phyloP scores from a whole-genome alignment of 2,888 invertebrate genomes.

The Drosophila anceps region DNA sequence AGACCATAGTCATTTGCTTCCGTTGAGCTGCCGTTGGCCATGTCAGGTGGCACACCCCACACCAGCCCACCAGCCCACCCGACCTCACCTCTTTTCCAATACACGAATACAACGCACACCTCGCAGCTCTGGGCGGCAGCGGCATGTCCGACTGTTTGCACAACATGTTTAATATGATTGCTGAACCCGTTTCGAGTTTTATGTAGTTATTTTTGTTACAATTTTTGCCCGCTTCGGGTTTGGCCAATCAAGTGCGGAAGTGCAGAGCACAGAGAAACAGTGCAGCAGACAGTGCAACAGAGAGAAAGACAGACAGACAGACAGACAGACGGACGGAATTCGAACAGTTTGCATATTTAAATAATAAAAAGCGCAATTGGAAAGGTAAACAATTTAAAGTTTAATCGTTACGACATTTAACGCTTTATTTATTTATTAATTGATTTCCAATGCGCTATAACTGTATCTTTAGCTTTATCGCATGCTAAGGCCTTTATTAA shows the following conservation, averaged over 20 bases:
- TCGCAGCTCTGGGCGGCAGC: conserved; percentile 3
- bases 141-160: conserved; percentile 64
- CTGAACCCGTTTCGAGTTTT: conserved; percentile 74
- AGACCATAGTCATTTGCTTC: conserved; percentile 28
- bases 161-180: conserved; percentile 82
- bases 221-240: conserved; percentile 58
- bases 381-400: conserved; percentile 68
- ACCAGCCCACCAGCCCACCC: conserved; percentile 5
- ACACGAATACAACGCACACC: conserved; percentile 4
- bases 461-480: conserved; percentile 32
- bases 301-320: neutral
- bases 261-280: conserved; percentile 45
- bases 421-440: conserved; percentile 40
- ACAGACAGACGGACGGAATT: conserved; percentile 12
- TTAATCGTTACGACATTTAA: conserved; percentile 58
- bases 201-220: conserved; percentile 75
- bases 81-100: conserved; percentile 4
- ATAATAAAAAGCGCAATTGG: conserved; percentile 58
- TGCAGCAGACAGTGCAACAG: conserved; percentile 2
- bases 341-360: conserved; percentile 70
- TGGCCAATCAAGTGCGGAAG: conserved; percentile 77
- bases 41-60: conserved; percentile 57
- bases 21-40: conserved; percentile 36
- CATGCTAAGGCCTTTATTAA: conserved; percentile 30
- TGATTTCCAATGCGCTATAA: conserved; percentile 31